These are phyloP conservation scores for Calonectris borealis DNA, from an alignment of 2,113 vertebrate genomes.

Conservation along the genomic window DNA sequence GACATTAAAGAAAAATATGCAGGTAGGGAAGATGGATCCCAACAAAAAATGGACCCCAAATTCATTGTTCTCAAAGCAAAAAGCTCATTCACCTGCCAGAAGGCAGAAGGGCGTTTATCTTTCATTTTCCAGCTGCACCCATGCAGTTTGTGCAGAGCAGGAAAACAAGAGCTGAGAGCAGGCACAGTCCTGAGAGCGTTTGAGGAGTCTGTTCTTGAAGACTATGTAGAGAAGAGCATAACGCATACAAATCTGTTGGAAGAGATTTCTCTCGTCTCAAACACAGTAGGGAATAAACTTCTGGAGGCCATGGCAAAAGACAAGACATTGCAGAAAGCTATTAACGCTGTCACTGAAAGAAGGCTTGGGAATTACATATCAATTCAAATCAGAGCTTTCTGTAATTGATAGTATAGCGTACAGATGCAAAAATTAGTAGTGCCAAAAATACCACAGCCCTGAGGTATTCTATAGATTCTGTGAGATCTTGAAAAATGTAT, in stretches of 20 bases:
- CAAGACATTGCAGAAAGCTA: not conserved
- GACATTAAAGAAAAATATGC: not conserved
- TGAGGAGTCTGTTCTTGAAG: not conserved
- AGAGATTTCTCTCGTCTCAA: not conserved
- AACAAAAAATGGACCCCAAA: not conserved
- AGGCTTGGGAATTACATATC: not conserved
- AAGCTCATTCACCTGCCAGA: not conserved
- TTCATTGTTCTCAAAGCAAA: not conserved
- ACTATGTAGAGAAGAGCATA: not conserved
- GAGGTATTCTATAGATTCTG: not conserved
- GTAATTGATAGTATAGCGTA: accelerated
- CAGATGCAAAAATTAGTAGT: not conserved
- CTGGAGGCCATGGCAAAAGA: not conserved
- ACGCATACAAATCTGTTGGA: not conserved
- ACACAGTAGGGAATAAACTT: not conserved
- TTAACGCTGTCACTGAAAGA: not conserved
- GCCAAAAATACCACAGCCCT: not conserved
- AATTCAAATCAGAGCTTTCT: not conserved
- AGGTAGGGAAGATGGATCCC: not conserved
- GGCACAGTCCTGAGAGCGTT: not conserved
- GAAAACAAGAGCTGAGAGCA: not conserved
- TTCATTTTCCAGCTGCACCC: not conserved
- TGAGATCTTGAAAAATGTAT: not conserved
- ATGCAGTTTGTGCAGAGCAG: not conserved
- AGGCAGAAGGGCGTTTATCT: not conserved